Percentiles rank a stretch among this genome's conserved stretches.
phyloP scores from a whole-genome alignment of 2,888 invertebrate genomes.

The Scaptomyza cyrtandrae region DNA sequence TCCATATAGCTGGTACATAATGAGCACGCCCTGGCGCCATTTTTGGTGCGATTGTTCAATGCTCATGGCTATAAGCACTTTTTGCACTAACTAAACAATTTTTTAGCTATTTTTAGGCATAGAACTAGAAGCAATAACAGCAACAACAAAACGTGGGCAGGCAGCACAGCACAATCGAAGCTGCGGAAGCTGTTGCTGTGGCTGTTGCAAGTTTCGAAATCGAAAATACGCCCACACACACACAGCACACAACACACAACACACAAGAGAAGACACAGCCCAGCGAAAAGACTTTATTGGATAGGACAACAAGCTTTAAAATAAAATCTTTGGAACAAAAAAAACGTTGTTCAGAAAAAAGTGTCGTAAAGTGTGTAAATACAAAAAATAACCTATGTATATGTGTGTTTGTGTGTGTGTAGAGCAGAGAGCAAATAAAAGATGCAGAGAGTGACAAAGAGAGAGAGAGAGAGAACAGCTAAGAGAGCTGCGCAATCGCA shows the following conservation, averaged over 20 bases:
- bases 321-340: not conserved
- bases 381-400: not conserved
- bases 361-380: constrained; percentile 42
- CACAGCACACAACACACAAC: constrained; percentile 21
- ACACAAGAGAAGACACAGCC: constrained; percentile 39
- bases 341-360: constrained; percentile 46
- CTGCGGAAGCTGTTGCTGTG: constrained; percentile 50
- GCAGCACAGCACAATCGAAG: constrained; percentile 12
- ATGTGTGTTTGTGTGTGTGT: constrained; percentile 9
- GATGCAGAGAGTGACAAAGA: constrained; percentile 7
- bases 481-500: constrained; percentile 61
- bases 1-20: constrained; percentile 49
- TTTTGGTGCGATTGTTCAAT: constrained; percentile 59
- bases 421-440: constrained; percentile 13
- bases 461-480: constrained; percentile 2
- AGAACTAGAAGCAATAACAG: constrained; percentile 46
- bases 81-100: constrained; percentile 28
- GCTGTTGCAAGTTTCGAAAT: constrained; percentile 56
- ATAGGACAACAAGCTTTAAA: constrained; percentile 22
- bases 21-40: constrained; percentile 81
- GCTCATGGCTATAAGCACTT: constrained; percentile 44
- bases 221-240: constrained; percentile 17
- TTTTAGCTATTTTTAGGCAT: constrained; percentile 76
- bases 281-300: constrained; percentile 3
- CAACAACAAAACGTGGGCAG: constrained; percentile 47